Percentiles rank a stretch among this genome's conserved stretches.
These are phyloP conservation scores for Metopia argyrocephala DNA, from an alignment of 2,888 invertebrate genomes.

Conservation along the genomic window DNA sequence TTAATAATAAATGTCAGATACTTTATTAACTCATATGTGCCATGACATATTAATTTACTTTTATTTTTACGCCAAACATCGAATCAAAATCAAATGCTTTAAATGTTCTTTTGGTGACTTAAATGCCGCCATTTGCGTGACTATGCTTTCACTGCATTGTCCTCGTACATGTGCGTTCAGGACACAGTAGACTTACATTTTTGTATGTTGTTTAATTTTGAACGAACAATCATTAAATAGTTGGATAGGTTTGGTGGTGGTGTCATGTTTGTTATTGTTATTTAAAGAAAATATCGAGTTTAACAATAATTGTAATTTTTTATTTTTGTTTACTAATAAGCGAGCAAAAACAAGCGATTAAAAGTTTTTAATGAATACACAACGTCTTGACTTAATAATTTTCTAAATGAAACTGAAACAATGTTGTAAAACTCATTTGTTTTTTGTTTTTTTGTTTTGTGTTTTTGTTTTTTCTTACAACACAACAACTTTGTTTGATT, in stretches of 20 bases:
- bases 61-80: too few relatives aligned
- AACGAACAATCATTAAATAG: slow-evolving; percentile 74
- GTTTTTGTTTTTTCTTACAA: slow-evolving; percentile 14
- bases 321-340: not conserved
- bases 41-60: too few relatives aligned
- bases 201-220: slow-evolving; percentile 42
- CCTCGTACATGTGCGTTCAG: too few relatives aligned
- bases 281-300: too few relatives aligned
- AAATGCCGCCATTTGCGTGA: too few relatives aligned
- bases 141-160: too few relatives aligned
- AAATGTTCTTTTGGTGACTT: too few relatives aligned
- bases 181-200: slow-evolving; percentile 36
- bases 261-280: slow-evolving; percentile 60
- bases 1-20: too few relatives aligned
- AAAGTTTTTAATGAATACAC: not conserved
- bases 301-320: not conserved
- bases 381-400: slow-evolving; percentile 40
- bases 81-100: too few relatives aligned
- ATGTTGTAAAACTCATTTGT: not conserved
- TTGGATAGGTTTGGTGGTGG: slow-evolving; percentile 71
- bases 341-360: not conserved
- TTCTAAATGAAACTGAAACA: slow-evolving; percentile 38
- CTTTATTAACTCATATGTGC: too few relatives aligned
- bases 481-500: too few relatives aligned
- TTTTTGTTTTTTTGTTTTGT: too few relatives aligned